A percentile compares a stretch with the other conserved stretches of the same genome.
Conservation (phyloP, 2,113 vertebrate genomes). For the Sporophila hypoxantha region DNA sequence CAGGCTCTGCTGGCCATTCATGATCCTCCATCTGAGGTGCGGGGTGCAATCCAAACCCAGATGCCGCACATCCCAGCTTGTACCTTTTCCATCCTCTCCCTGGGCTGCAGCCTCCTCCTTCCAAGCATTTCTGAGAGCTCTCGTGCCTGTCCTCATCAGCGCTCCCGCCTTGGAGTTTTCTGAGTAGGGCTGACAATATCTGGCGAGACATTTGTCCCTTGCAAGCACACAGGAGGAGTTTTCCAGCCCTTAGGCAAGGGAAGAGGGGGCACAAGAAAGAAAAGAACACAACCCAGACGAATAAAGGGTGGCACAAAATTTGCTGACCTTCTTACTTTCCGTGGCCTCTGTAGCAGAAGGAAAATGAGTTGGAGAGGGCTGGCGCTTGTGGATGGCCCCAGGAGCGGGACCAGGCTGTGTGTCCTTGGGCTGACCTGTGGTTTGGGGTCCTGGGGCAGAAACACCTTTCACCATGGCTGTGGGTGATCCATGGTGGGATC, state of each 20-base stretch:
- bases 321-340: neutral
- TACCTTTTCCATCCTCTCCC: neutral
- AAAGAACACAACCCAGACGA: neutral
- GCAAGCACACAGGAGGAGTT: neutral
- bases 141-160: rapidly evolving
- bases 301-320: neutral
- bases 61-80: neutral
- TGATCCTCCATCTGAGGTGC: neutral
- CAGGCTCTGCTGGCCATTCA: rapidly evolving
- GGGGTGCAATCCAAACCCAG: neutral
- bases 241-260: neutral
- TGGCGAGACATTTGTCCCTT: neutral
- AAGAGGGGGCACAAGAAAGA: neutral
- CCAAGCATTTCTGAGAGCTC: neutral
- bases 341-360: neutral
- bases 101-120: neutral
- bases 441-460: neutral
- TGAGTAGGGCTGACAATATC: neutral
- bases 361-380: neutral
- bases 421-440: neutral
- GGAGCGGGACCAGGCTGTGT: neutral
- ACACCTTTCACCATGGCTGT: neutral
- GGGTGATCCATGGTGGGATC: neutral
- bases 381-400: rapidly evolving
- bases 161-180: neutral